These are phyloP conservation scores for Sarcophaga subvicina DNA, from an alignment of 2,888 invertebrate genomes.

Conservation along the genomic window DNA sequence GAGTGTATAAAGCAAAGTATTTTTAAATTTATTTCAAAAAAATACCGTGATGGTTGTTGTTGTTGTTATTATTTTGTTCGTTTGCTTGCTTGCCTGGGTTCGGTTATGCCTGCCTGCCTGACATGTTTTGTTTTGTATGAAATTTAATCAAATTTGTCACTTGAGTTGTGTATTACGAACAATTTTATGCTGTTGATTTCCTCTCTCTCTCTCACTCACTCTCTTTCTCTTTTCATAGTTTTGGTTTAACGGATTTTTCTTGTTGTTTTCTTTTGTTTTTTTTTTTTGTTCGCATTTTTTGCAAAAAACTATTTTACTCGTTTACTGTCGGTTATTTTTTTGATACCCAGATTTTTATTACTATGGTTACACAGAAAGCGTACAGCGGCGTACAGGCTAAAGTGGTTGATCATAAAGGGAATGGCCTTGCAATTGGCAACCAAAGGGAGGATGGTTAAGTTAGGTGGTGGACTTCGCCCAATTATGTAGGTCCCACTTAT, in stretches of 20 bases:
- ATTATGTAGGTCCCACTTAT: too few species aligned
- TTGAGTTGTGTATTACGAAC: constrained; percentile 51
- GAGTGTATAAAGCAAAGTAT: too few species aligned
- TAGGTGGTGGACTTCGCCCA: too few species aligned
- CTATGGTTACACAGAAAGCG: background rate
- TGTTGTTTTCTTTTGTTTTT: background rate
- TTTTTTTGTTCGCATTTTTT: too few species aligned
- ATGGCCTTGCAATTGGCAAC: background rate
- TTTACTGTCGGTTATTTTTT: background rate
- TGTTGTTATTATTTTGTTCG: too few species aligned
- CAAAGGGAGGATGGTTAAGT: too few species aligned
- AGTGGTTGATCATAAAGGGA: background rate
- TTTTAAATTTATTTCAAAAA: background rate
- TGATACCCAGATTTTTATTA: background rate
- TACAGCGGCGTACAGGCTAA: background rate
- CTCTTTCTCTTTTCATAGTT: background rate
- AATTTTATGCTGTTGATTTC: constrained; percentile 33
- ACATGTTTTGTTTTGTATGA: constrained; percentile 53
- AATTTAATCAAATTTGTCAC: constrained; percentile 66
- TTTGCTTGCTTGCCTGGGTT: too few species aligned
- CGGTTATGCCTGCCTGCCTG: background rate
- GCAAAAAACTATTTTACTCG: background rate
- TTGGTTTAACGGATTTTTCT: background rate
- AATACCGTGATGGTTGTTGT: background rate
- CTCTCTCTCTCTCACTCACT: background rate